These are phyloP conservation scores for Scaptomyza parva DNA, from an alignment of 2,888 invertebrate genomes.

Conservation along the genomic window DNA sequence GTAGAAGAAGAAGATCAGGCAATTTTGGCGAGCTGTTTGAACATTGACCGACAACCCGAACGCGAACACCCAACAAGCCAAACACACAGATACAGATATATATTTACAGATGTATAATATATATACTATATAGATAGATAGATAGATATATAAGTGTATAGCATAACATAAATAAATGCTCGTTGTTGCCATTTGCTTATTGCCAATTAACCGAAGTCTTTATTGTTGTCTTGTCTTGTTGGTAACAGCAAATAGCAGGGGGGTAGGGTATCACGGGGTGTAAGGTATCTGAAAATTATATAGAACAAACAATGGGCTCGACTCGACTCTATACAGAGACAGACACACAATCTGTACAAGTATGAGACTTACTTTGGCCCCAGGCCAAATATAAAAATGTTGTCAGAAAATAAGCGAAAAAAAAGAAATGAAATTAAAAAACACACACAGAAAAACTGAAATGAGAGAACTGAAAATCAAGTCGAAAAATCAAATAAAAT, in stretches of 20 bases:
- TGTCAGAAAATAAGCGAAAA: constrained; percentile 45
- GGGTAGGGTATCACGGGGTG: background rate
- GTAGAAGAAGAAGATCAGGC: constrained; percentile 20
- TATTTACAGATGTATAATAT: background rate
- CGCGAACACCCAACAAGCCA: background rate
- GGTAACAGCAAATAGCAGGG: constrained; percentile 19
- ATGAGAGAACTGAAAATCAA: constrained; percentile 29
- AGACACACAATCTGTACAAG: constrained; percentile 21
- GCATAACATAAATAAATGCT: constrained; percentile 75
- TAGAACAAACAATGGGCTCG: constrained; percentile 70
- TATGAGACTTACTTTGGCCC: constrained; percentile 72
- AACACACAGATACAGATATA: constrained; percentile 17
- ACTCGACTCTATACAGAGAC: constrained; percentile 19
- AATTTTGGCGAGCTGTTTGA: constrained; percentile 56
- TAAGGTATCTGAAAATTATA: constrained; percentile 63
- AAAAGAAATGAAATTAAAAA: constrained; percentile 22
- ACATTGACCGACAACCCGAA: constrained; percentile 62
- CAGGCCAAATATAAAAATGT: constrained; percentile 68
- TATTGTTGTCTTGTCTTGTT: constrained; percentile 69
- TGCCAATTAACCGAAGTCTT: constrained; percentile 78
- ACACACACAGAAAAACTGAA: constrained; percentile 16
- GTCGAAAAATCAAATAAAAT: constrained; percentile 76
- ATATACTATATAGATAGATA: constrained; percentile 3
- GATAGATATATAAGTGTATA: constrained; percentile 11
- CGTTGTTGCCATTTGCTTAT: constrained; percentile 78